Evolutionary conservation across 2,113 vertebrate genomes (phyloP), one percentile per base, ranked within the genome.

Genomic region (Brachirus orientalis): DNA sequence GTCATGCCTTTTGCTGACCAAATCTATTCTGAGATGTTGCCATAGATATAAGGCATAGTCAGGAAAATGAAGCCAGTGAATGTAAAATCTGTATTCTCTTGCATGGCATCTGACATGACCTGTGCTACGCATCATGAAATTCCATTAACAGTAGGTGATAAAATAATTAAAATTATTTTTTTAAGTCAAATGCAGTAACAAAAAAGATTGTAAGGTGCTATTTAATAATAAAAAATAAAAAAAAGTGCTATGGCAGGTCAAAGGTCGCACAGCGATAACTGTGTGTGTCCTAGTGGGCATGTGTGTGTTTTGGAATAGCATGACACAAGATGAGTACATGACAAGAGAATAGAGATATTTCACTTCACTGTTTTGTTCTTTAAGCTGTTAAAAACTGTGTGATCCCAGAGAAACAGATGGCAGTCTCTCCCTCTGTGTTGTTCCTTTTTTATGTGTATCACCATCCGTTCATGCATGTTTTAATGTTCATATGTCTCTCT

Each of bases 401-500:
- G 80, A 85, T 86, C 77, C 48, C 45, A 13, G 44, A 16, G 67
- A 86, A n/a, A 80, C 88, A 90, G 85, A 88, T 89, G 89, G 74
- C 50, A 14, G 63, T 47, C 58, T 54, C 43, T 53, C 63, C 46
- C 80, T 46, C 46, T 52, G 17, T 35, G 36, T 52, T 54, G 38
- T 36, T 52, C n/a, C 57, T 67, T 68, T 37, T 37, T 55, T 38
- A 46, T 38, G 19, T 73, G 22, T 62, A 33, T 40, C 28, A 50
- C 71, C 44, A 63, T 75, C 80, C 73, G 44, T 48, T 72, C 22
- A 38, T 63, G 46, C 40, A 50, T 72, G 50, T 75, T 63, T 52
- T 45, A 54, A 22, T 51, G 50, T 63, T 77, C 57, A 33, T 61
- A 38, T 62, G 57, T 51, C 40, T 59, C 33, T 63, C 16, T 60